A percentile compares a stretch with the other conserved stretches of the same genome.
phyloP scores from a whole-genome alignment of 2,113 vertebrate genomes.

The Tichodroma muraria region DNA sequence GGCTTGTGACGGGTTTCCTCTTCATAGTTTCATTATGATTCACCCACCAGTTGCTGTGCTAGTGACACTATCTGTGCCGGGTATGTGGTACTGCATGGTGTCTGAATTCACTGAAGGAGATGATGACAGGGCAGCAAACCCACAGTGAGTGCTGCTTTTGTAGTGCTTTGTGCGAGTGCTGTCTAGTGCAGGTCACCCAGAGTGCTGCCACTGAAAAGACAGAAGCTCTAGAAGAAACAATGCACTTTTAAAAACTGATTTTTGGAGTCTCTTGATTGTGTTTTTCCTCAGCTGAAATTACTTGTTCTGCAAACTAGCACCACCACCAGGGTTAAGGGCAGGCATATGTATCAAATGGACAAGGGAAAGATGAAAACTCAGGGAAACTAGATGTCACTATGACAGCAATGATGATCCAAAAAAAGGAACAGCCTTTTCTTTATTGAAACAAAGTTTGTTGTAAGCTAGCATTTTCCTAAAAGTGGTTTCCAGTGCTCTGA shows the following conservation, averaged over 20 bases:
- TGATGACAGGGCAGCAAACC: slow-evolving; percentile 5
- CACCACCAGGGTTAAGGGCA: not conserved
- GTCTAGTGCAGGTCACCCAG: not conserved
- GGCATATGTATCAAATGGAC: not conserved
- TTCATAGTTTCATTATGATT: slow-evolving; percentile 26
- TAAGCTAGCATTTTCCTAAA: not conserved
- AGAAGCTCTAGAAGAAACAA: not conserved
- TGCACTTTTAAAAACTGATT: not conserved
- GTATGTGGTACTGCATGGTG: not conserved
- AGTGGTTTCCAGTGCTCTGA: not conserved
- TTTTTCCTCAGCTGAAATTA: not conserved
- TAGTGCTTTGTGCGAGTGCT: not conserved
- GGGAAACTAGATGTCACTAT: not conserved
- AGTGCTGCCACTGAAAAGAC: not conserved
- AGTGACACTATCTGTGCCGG: not conserved
- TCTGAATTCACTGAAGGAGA: not conserved
- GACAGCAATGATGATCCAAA: not conserved
- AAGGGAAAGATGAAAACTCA: not conserved
- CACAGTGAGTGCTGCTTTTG: not conserved
- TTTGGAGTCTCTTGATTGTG: not conserved
- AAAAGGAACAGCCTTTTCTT: not conserved
- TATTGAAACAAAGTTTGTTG: not conserved
- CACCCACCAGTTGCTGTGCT: not conserved
- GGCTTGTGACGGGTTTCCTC: not conserved
- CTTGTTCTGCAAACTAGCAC: not conserved